phyloP scores from a whole-genome alignment of 2,888 invertebrate species.

The Andricus quercusramuli region DNA sequence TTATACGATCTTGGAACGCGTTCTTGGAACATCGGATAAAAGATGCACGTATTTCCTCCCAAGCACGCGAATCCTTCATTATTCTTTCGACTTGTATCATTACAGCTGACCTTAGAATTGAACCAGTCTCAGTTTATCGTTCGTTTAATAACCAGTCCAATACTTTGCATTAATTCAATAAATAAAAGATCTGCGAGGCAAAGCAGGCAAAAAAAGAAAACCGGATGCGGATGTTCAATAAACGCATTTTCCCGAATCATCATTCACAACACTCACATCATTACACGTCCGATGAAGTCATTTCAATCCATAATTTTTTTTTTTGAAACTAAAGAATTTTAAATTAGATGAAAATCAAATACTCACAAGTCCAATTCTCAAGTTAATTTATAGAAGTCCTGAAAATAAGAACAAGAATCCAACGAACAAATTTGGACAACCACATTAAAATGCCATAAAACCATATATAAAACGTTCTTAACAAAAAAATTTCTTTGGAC shows the following conservation, averaged over 20 bases:
- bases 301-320: not conserved
- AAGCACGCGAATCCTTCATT: constrained; percentile 38
- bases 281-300: constrained; percentile 6
- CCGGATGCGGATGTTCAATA: not conserved
- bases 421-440: too few relatives aligned
- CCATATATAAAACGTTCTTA: too few relatives aligned
- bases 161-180: constrained; percentile 24
- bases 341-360: too few relatives aligned
- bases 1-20: constrained; percentile 14
- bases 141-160: constrained; percentile 21
- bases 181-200: not conserved
- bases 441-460: too few relatives aligned
- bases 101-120: constrained; percentile 33
- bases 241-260: constrained; percentile 13
- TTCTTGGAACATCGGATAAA: constrained; percentile 36
- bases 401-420: too few relatives aligned
- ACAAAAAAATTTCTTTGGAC: too few relatives aligned
- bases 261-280: not conserved
- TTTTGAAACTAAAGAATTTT: too few relatives aligned
- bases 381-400: too few relatives aligned
- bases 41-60: constrained; percentile 36
- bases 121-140: constrained; percentile 16
- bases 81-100: constrained; percentile 26
- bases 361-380: too few relatives aligned
- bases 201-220: not conserved